Base-by-base conservation (phyloP, 2,797 vertebrate genomes). In the Calcarius lapponicus region DNA sequence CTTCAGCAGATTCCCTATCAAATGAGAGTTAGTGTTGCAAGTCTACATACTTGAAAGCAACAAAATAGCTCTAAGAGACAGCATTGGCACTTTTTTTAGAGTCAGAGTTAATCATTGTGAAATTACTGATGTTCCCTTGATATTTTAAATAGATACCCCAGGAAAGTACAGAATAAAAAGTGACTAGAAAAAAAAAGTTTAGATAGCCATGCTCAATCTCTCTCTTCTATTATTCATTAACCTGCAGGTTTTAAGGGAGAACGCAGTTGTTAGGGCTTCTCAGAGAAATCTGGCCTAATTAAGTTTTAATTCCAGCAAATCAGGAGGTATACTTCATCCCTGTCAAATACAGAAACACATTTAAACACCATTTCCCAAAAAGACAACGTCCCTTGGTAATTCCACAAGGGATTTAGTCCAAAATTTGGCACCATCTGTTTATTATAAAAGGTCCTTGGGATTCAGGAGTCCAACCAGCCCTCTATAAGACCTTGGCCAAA, bases 1-100 rank as follows among this genome's bases (percentile, higher is more conserved):
- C 34, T 70, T 94, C 95, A 95, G 86, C 92, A 94, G 84, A 94
- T 95, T 60, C 45, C 48, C 53, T 82, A 89, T 80, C 90, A 69
- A 90, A 81, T 9, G 32, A 0, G 0, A 76, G 28, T 9, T 21
- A 26, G 64, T 92, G 86, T 53, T 82, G 88, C 88, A 95, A 92
- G 74, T 24, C 32, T 76, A 25, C 24, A 26, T 29, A 42, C n/a
- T 42, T 85, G 80, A 76, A 92, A 93, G 84, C 48, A 89, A 36
- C 38, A 80, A 89, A 94, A 91, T 1, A 81, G 53, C 45, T 88
- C 74, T 12, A 29, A 0, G 2, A 89, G 61, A 43, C 38, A 61
- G 64, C 40, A 28, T 57, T 11, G 57, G 62, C n/a, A 56, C 18
- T 62, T 70, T 45, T 29, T 64, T 86, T 38, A 70, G 60, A 64